These are phyloP conservation scores for Andrena haemorrhoa DNA, from an alignment of 2,888 invertebrate species.

Conservation along the genomic window DNA sequence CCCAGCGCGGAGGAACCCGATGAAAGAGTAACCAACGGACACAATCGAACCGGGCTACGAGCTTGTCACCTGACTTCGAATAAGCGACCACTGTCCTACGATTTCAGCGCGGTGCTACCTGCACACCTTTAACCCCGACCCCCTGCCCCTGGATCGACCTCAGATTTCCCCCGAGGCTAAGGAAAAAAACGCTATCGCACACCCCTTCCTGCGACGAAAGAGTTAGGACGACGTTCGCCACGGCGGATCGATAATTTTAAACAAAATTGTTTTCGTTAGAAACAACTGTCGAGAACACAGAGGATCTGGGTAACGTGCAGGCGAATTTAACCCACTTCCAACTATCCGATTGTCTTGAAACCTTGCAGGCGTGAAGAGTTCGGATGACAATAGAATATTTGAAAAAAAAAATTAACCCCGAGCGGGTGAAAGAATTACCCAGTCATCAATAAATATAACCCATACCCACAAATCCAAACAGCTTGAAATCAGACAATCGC, in stretches of 20 bases:
- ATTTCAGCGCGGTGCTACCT: slow-evolving; percentile 33
- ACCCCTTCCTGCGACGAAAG: slow-evolving; percentile 15
- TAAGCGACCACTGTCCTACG: slow-evolving; percentile 74
- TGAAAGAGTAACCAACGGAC: slow-evolving; percentile 80
- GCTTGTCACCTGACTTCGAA: slow-evolving; percentile 77
- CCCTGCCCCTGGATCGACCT: slow-evolving; percentile 15
- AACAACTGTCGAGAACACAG: not conserved
- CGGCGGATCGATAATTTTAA: not conserved
- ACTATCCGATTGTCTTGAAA: too few relatives aligned
- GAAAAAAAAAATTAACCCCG: too few relatives aligned
- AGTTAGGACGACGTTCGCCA: slow-evolving; percentile 8
- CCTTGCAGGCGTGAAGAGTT: too few relatives aligned
- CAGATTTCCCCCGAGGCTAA: slow-evolving; percentile 64
- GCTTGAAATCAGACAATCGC: too few relatives aligned
- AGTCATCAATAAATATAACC: too few relatives aligned
- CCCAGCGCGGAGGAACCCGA: slow-evolving; percentile 77
- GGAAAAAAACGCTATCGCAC: slow-evolving; percentile 20
- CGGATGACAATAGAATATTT: too few relatives aligned
- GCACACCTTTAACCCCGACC: slow-evolving; percentile 29
- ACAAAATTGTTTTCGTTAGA: not conserved
- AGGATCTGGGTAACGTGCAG: too few relatives aligned
- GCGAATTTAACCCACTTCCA: too few relatives aligned
- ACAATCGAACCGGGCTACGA: slow-evolving; percentile 77
- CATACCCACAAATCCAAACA: too few relatives aligned
- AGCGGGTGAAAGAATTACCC: too few relatives aligned